Evolutionary conservation across 2,888 invertebrate genomes (phyloP).

Genomic region (Coelopa pilipes): DNA sequence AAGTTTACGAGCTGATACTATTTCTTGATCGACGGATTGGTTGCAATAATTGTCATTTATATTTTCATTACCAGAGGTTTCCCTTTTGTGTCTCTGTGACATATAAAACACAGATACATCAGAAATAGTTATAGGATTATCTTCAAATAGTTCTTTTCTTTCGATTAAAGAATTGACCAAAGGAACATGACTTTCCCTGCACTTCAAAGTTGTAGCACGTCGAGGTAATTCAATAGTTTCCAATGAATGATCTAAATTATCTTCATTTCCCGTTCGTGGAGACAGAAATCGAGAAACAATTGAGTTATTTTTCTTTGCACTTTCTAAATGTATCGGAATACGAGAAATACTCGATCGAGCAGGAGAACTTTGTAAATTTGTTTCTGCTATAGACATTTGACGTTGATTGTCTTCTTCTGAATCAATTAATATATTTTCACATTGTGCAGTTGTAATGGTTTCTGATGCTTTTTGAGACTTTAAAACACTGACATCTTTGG

Average conservation of each 20-base stretch:
- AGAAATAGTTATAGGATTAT: slow-evolving; percentile 54
- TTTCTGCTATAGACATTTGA: not conserved
- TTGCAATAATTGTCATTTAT: not conserved
- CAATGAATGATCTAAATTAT: slow-evolving; percentile 16
- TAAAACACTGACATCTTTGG: too few species aligned
- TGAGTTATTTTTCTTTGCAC: slow-evolving; percentile 25
- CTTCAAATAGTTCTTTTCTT: slow-evolving; percentile 41
- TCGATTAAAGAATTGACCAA: not conserved
- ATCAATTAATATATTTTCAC: not conserved
- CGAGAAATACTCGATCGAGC: not conserved
- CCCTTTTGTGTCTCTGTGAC: slow-evolving; percentile 33
- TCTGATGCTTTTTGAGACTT: not conserved
- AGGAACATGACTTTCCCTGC: not conserved
- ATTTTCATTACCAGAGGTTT: not conserved
- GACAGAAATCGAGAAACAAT: not conserved
- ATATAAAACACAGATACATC: slow-evolving; percentile 52
- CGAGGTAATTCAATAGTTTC: slow-evolving; percentile 31
- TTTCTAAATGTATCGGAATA: slow-evolving; percentile 25
- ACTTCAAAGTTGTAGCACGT: slow-evolving; percentile 1
- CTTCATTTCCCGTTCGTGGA: not conserved
- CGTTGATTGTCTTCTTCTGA: not conserved
- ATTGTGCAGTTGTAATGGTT: not conserved
- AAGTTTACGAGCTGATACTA: too few species aligned
- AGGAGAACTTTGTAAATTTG: not conserved
- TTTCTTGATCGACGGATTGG: not conserved